Percentiles rank a stretch among this genome's conserved stretches.
Conservation (phyloP, 2,888 invertebrate genomes). For the Temnothorax ravouxi region DNA sequence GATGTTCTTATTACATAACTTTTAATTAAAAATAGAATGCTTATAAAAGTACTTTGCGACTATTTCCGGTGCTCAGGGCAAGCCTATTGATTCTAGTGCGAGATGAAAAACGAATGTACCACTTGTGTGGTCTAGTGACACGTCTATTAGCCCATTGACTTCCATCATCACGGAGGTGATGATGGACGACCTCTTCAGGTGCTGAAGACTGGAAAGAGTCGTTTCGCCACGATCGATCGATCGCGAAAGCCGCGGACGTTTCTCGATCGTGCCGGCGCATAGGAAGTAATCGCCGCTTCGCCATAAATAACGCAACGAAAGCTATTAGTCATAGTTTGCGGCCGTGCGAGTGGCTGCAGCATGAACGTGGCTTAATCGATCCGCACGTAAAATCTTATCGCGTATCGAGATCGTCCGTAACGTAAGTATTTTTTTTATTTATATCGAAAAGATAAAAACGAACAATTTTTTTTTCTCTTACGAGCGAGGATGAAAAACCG, state of each 20-base stretch:
- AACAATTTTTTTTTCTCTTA: neutral
- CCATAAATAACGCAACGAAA: slow-evolving; percentile 69
- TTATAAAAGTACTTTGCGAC: neutral
- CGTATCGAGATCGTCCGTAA: slow-evolving; percentile 29
- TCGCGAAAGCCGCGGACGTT: slow-evolving; percentile 55
- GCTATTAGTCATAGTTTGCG: slow-evolving; percentile 67
- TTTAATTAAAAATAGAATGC: neutral
- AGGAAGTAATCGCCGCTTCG: slow-evolving; percentile 61
- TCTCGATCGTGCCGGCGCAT: slow-evolving; percentile 57
- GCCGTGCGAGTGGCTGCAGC: slow-evolving; percentile 44
- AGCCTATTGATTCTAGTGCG: neutral
- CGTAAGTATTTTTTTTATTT: neutral
- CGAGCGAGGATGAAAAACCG: neutral
- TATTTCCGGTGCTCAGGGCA: neutral
- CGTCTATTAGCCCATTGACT: slow-evolving; percentile 51
- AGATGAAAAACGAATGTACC: slow-evolving; percentile 34
- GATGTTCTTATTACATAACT: neutral
- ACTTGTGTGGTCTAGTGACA: slow-evolving; percentile 58
- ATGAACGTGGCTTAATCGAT: slow-evolving; percentile 64
- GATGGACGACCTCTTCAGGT: slow-evolving; percentile 56
- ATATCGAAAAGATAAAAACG: slow-evolving; percentile 1
- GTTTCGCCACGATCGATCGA: slow-evolving; percentile 62
- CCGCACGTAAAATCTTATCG: slow-evolving; percentile 56
- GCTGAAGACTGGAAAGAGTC: slow-evolving; percentile 55
- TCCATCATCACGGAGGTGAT: slow-evolving; percentile 44